phyloP scores from a whole-genome alignment of 2,113 vertebrate species.

The Oreochromis spilurus region DNA sequence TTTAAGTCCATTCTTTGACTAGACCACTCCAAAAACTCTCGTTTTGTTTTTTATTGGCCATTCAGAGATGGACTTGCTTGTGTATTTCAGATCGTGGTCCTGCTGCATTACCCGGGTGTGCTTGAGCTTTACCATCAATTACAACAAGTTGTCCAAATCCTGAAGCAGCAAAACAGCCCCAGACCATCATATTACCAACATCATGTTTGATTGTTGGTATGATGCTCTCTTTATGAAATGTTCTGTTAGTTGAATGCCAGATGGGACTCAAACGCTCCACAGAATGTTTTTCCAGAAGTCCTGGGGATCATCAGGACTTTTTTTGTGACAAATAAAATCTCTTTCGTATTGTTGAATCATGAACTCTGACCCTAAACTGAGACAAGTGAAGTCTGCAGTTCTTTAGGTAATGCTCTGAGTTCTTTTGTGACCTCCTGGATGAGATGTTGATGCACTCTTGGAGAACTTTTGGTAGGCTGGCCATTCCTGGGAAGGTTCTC shows the following conservation, averaged over 20 bases:
- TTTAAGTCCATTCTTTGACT: background rate
- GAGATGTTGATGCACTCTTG: background rate
- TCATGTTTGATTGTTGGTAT: background rate
- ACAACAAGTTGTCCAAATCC: background rate
- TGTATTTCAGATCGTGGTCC: background rate
- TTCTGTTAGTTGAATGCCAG: background rate
- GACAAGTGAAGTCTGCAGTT: background rate
- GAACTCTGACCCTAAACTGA: background rate
- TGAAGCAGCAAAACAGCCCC: background rate
- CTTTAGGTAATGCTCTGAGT: background rate
- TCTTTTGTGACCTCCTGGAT: background rate
- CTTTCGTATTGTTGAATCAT: background rate
- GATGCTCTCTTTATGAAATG: background rate
- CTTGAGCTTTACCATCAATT: background rate
- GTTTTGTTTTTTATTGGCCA: background rate
- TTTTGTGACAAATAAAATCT: background rate
- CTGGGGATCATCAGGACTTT: background rate
- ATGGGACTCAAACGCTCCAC: background rate
- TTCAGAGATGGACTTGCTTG: background rate
- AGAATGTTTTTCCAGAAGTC: background rate
- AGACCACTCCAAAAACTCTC: background rate
- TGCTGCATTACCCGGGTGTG: background rate
- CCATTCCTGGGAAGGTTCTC: background rate
- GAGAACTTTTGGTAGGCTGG: background rate
- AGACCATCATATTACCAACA: background rate